These are phyloP conservation scores for Poeciliopsis infans DNA, from an alignment of 2,797 vertebrate genomes.

Conservation along the genomic window DNA sequence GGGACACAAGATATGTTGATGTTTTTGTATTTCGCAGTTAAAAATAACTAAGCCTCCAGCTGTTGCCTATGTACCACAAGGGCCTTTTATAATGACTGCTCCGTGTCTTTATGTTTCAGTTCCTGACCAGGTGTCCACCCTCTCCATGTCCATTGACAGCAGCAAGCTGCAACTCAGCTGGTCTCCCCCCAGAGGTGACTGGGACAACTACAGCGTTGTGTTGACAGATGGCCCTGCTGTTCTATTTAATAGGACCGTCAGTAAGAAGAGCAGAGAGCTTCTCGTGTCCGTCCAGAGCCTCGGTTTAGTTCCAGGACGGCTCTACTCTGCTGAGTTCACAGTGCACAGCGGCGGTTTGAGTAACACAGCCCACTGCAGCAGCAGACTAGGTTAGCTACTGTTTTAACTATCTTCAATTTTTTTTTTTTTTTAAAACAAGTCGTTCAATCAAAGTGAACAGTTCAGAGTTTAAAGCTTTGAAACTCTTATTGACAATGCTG, in stretches of 20 bases:
- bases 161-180: slow-evolving; percentile 83
- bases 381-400: slow-evolving; percentile 57
- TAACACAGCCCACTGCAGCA: slow-evolving; percentile 52
- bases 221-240: slow-evolving; percentile 78
- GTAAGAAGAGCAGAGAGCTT: slow-evolving; percentile 64
- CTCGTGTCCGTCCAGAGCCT: slow-evolving; percentile 47
- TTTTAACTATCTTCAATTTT: neutral
- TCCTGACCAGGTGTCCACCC: slow-evolving; percentile 76
- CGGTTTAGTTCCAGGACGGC: slow-evolving; percentile 84
- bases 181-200: slow-evolving; percentile 88
- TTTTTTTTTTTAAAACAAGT: neutral
- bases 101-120: slow-evolving; percentile 70
- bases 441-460: neutral
- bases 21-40: neutral
- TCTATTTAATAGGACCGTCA: slow-evolving; percentile 80
- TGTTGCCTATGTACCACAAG: neutral
- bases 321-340: slow-evolving; percentile 81
- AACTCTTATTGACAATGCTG: neutral
- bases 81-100: neutral
- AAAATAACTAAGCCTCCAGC: neutral
- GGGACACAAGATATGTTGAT: neutral
- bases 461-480: neutral
- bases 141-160: slow-evolving; percentile 70
- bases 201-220: slow-evolving; percentile 86
- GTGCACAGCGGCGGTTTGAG: slow-evolving; percentile 74